These are phyloP conservation scores for Bucorvus abyssinicus DNA, from an alignment of 2,797 vertebrate species.

Conservation along the genomic window DNA sequence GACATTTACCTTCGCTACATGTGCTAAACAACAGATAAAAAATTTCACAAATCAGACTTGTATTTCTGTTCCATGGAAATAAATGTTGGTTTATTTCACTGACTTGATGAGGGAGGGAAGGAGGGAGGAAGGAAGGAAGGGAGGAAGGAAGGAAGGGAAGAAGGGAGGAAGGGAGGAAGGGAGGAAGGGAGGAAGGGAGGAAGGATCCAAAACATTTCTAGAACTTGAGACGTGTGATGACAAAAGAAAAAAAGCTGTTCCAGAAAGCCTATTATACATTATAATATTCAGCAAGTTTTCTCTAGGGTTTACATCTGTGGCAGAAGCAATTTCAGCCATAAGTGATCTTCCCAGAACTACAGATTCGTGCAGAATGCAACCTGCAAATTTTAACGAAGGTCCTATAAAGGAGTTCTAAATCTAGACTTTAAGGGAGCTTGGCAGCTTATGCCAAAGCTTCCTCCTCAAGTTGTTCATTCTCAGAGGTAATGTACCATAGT, in stretches of 20 bases:
- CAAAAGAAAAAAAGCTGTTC: background rate
- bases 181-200: no score
- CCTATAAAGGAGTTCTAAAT: background rate
- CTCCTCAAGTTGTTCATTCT: background rate
- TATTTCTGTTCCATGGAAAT: constrained; percentile 17
- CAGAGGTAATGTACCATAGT: background rate
- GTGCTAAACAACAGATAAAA: background rate
- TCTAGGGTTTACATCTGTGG: background rate
- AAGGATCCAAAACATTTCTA: background rate
- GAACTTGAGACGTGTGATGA: no score
- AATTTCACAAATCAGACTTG: background rate
- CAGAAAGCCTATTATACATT: background rate
- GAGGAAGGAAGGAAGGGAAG: no score
- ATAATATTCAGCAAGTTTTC: background rate
- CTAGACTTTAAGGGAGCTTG: background rate
- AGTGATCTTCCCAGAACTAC: background rate
- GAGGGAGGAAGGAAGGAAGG: background rate
- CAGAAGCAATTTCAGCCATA: background rate
- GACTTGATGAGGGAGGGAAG: background rate
- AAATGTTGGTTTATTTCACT: constrained; percentile 7
- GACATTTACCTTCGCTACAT: constrained; percentile 12
- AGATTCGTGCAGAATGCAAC: background rate
- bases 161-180: no score
- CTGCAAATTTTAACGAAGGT: background rate
- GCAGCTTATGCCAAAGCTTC: background rate